Percentiles rank a stretch among this genome's conserved stretches.
Evolutionary conservation across 2,888 invertebrate species (phyloP).

Genomic region (Eupeodes latifasciatus): DNA sequence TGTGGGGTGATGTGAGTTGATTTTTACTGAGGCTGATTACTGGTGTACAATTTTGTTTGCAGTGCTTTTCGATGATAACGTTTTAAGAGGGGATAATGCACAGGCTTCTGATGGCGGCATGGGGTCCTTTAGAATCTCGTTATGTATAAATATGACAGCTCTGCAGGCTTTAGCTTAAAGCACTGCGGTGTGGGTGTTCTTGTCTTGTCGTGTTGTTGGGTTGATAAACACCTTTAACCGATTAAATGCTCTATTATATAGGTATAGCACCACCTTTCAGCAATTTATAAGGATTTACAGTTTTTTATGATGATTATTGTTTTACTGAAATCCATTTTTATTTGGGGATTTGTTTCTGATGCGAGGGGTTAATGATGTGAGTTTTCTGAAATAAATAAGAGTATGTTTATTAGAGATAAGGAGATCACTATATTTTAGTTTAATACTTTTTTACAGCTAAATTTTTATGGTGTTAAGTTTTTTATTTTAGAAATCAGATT

Average conservation of each 20-base stretch:
- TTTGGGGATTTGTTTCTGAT: slow-evolving; percentile 47
- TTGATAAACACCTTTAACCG: slow-evolving; percentile 60
- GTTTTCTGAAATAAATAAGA: slow-evolving; percentile 53
- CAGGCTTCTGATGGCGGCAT: slow-evolving; percentile 53
- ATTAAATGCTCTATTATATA: slow-evolving; percentile 33
- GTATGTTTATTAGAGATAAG: slow-evolving; percentile 12
- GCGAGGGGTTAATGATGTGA: slow-evolving; percentile 23
- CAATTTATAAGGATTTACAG: slow-evolving; percentile 72
- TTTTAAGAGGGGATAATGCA: slow-evolving; percentile 75
- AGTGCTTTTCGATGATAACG: slow-evolving; percentile 69
- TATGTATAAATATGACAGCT: slow-evolving; percentile 46
- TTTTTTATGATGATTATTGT: slow-evolving; percentile 54
- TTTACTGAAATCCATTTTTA: slow-evolving; percentile 62
- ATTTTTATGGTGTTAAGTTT: neutral
- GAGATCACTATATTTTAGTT: neutral
- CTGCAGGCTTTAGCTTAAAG: slow-evolving; percentile 17
- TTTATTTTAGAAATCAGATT: neutral
- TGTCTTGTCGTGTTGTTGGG: slow-evolving; percentile 4
- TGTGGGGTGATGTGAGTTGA: neutral
- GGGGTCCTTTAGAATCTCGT: slow-evolving; percentile 54
- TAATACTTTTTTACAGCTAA: too few relatives aligned
- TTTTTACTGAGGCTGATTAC: slow-evolving; percentile 48
- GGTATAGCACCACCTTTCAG: slow-evolving; percentile 50
- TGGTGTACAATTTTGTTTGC: slow-evolving; percentile 49
- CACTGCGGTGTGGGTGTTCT: neutral